phyloP scores from a whole-genome alignment of 1,140 invertebrate species.

The Lerema accius region DNA sequence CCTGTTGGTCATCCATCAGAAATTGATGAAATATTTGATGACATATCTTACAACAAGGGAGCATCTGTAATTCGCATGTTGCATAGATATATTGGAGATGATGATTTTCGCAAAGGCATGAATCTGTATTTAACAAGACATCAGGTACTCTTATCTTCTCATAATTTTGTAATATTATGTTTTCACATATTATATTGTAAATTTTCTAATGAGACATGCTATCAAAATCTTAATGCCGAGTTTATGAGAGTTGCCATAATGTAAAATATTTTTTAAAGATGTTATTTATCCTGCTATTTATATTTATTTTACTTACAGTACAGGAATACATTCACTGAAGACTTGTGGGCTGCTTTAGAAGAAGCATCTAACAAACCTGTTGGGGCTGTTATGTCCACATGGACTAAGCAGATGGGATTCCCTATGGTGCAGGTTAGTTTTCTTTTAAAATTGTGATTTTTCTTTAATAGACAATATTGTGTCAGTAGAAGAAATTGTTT shows the following conservation, averaged over 20 bases:
- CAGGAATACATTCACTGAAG: conserved; percentile 94
- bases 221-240: too few relatives aligned
- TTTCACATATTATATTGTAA: too few relatives aligned
- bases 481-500: too few relatives aligned
- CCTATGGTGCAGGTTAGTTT: conserved; percentile 84
- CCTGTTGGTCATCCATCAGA: conserved; percentile 94
- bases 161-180: too few relatives aligned
- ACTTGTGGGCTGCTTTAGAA: conserved; percentile 96
- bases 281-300: conserved; percentile 5
- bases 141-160: conserved; percentile 74
- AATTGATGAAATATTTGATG: conserved; percentile 97
- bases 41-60: conserved; percentile 97
- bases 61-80: conserved; percentile 98
- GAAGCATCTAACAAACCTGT: conserved; percentile 96
- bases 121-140: conserved; percentile 95
- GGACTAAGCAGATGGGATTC: conserved; percentile 97
- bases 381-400: conserved; percentile 95
- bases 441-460: too few relatives aligned
- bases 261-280: conserved; percentile 13
- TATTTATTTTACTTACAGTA: conserved; percentile 57
- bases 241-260: neutral
- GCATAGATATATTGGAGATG: conserved; percentile 96
- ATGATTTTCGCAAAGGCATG: conserved; percentile 97
- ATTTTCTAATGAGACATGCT: too few relatives aligned
- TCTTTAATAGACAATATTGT: too few relatives aligned